Base-by-base conservation (phyloP, 2,797 vertebrate genomes). In the Ctenopoma kingsleyae region DNA sequence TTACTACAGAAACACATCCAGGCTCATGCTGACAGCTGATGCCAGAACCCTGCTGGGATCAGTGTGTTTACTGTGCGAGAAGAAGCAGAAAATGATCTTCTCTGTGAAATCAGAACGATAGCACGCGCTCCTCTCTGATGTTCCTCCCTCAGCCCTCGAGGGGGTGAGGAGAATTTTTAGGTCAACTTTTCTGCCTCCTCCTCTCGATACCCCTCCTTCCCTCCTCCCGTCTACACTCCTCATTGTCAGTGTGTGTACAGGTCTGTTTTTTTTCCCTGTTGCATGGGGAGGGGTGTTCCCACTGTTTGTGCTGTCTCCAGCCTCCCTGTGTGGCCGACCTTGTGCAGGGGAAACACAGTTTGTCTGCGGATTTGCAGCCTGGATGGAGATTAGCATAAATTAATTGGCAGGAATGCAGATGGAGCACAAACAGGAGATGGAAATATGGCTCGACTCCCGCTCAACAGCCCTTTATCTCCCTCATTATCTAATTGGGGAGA, bases 361-460 rank as follows among this genome's bases (percentile, higher is more conserved):
- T 66, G 64, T 53, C 17, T 51, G 20, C 46, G 59, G 58, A 55
- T 72, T 60, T 10, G 36, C 36, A 15, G 54, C 63, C 71, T 52
- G 38, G 52, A 61, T 51, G 27, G 50, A 81, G 76, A 84, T 90
- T 86, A 84, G 78, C 84, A 85, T 86, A 86, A 85, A 88, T 84
- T 70, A 84, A 82, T 72, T 75, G 71, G 7, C 36, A 53, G 69
- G 65, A 82, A 81, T 74, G 71, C 69, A 73, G 76, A 84, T 49
- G 78, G 57, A 68, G 73, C 49, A 51, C 44, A 68, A 66, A 71
- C 72, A 70, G n/a, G 41, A 74, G 65, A 47, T 40, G 61, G 55
- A 80, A 67, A 81, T 30, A 8, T 71, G 67, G 55, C 78, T 49
- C 44, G 53, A 4, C 71, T 30, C 27, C 36, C 54, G 0, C 68